Evolutionary conservation across 2,113 vertebrate species (phyloP), one percentile per base, ranked within the genome.

Genomic region (Micronisus gabar): DNA sequence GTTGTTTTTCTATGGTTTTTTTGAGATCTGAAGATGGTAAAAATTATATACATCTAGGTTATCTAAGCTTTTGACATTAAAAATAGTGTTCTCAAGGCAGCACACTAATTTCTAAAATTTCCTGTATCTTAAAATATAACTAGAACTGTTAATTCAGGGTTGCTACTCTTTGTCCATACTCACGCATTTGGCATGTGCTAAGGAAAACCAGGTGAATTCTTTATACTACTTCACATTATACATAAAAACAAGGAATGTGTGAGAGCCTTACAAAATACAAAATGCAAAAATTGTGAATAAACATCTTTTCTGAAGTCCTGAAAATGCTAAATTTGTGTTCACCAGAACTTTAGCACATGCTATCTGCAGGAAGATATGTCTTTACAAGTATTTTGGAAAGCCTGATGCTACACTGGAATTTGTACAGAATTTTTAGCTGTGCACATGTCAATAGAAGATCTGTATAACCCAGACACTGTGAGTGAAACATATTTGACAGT

Each of bases 401-500:
- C 40, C 27, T 86, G n/a, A 59, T 63, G 23, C 52, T 86, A 53
- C 59, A 81, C 55, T 89, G 62, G 89, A 90, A 93, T 81, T 90
- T 79, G 32, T 70, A 34, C 38, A 47, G 62, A 71, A 85, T 84
- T 92, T 96, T 96, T 27, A 56, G 79, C 91, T 87, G 91, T 75
- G 45, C 40, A 59, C 43, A 68, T 82, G 82, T 87, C 78, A 95
- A 29, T 83, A 40, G 71, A 80, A 95, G 67, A 84, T 86, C 91
- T 78, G 52, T 94, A 45, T 93, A 96, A 93, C 6, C 12, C 84
- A 95, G 75, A 53, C 65, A 32, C 86, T 95, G 81, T 90, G 89
- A 96, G 73, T 90, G 82, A 97, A 96, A 58, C 58, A 15, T 93
- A 84, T 85, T 94, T 95, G 93, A 96, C 94, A 96, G 75, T 95